phyloP scores from a whole-genome alignment of 2,113 vertebrate species.

The Anolis carolinensis region DNA sequence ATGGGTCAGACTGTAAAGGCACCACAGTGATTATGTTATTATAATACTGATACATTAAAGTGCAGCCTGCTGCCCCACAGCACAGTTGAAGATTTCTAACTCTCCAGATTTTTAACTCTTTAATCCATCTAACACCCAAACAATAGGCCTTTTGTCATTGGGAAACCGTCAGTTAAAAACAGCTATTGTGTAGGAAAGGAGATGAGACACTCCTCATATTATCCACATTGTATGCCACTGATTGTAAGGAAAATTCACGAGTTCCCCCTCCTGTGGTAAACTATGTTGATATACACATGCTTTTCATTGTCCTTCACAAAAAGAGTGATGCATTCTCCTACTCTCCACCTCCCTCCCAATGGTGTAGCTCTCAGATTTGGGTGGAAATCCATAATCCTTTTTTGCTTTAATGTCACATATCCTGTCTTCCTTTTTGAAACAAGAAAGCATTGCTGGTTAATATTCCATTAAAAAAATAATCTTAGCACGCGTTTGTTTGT shows the following conservation, averaged over 20 bases:
- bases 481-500: too few relatives aligned
- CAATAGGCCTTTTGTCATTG: slow-evolving; percentile 35
- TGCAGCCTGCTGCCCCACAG: slow-evolving; percentile 12
- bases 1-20: slow-evolving; percentile 14
- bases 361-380: not conserved
- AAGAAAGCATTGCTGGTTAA: not conserved
- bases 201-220: slow-evolving; percentile 40
- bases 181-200: slow-evolving; percentile 35
- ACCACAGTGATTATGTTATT: slow-evolving; percentile 23
- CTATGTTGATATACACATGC: slow-evolving; percentile 11
- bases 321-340: not conserved
- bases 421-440: not conserved
- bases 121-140: slow-evolving; percentile 7
- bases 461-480: not conserved
- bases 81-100: slow-evolving; percentile 15
- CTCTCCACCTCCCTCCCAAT: too few relatives aligned
- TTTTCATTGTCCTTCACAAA: slow-evolving; percentile 7
- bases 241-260: not conserved
- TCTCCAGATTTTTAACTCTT: slow-evolving; percentile 41
- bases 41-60: slow-evolving; percentile 12
- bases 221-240: slow-evolving; percentile 12
- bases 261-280: not conserved
- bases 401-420: not conserved
- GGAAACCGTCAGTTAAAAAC: slow-evolving; percentile 11
- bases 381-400: not conserved